Evolutionary conservation across 1,140 invertebrate species (phyloP).

Genomic region (Diachasma alloeum): DNA sequence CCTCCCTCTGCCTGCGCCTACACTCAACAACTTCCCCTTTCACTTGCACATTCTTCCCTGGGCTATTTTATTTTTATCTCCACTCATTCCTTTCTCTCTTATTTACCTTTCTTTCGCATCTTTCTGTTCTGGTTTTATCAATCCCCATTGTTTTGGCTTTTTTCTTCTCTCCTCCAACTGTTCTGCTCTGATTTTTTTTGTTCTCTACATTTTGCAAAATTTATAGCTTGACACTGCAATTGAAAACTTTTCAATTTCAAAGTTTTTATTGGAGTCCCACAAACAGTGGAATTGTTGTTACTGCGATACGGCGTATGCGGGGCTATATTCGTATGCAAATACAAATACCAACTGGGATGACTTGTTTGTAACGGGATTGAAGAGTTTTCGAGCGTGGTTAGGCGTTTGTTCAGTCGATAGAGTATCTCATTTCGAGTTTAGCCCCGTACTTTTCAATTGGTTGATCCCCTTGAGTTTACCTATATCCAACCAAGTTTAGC

Average conservation of each 20-base stretch:
- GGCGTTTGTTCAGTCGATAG: not conserved
- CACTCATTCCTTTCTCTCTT: not conserved
- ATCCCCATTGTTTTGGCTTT: not conserved
- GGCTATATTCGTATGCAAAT: not conserved
- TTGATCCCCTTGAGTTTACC: not conserved
- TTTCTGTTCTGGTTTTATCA: not conserved
- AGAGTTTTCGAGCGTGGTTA: not conserved
- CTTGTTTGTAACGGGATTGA: not conserved
- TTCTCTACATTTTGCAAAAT: not conserved
- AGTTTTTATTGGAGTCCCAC: not conserved
- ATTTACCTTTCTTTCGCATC: not conserved
- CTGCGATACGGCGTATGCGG: not conserved
- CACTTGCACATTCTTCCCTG: slow-evolving; percentile 26
- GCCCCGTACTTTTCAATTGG: not conserved
- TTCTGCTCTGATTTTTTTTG: not conserved
- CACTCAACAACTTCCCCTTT: slow-evolving; percentile 27
- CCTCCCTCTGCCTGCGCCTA: not conserved
- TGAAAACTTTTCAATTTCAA: not conserved
- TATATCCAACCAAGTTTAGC: not conserved
- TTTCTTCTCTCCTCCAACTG: not conserved
- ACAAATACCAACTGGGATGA: not conserved
- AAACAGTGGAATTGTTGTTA: not conserved
- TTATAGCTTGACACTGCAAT: not conserved
- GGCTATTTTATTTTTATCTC: slow-evolving; percentile 11
- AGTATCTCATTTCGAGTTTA: not conserved